These are phyloP conservation scores for Calameuta pallipes DNA, from an alignment of 2,888 invertebrate genomes.

Conservation along the genomic window DNA sequence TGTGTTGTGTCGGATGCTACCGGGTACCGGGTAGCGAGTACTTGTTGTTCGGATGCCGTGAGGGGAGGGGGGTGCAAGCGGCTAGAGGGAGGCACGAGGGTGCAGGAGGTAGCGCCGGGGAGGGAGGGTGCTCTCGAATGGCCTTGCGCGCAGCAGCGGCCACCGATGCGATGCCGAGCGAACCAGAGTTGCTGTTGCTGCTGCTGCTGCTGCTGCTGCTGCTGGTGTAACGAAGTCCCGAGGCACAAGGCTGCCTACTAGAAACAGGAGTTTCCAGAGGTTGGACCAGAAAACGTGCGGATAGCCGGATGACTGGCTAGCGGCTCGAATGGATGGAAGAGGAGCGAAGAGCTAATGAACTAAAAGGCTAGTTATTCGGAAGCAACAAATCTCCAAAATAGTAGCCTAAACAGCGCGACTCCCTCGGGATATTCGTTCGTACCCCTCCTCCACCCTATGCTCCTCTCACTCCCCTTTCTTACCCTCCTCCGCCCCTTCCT, in stretches of 20 bases:
- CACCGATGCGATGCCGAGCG: conserved; percentile 34
- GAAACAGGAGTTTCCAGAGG: too few species aligned
- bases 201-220: conserved; percentile 8
- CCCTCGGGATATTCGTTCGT: too few species aligned
- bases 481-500: not conserved
- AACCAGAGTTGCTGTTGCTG: not conserved
- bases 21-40: conserved; percentile 60
- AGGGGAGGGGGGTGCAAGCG: conserved; percentile 20
- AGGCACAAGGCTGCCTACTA: too few species aligned
- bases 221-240: not conserved
- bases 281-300: too few species aligned
- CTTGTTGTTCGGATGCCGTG: conserved; percentile 63
- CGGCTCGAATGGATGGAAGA: too few species aligned
- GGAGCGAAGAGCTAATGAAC: too few species aligned
- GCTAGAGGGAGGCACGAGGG: conserved; percentile 17
- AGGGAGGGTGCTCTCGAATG: conserved; percentile 44
- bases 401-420: too few species aligned
- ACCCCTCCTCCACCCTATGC: not conserved
- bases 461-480: not conserved
- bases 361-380: too few species aligned
- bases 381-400: too few species aligned
- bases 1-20: conserved; percentile 64
- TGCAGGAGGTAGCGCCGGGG: conserved; percentile 23
- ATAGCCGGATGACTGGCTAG: too few species aligned
- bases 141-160: conserved; percentile 55